Percentiles rank a stretch among this genome's conserved stretches.
These are phyloP conservation scores for Neodon shergylaensis DNA, from an alignment of 2,113 vertebrate genomes.

Conservation along the genomic window DNA sequence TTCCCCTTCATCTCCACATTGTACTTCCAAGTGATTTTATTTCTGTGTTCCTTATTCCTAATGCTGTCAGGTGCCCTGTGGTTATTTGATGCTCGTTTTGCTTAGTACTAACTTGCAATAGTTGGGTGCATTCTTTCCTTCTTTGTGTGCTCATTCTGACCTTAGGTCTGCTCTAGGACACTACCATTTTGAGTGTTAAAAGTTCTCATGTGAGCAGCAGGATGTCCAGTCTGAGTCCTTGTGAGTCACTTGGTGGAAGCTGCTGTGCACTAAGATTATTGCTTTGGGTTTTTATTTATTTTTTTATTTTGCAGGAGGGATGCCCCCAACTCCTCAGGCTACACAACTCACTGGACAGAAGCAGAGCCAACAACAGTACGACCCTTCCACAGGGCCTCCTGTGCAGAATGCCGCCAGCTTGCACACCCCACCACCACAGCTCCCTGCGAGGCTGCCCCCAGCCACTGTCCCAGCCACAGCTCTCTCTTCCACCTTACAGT, in stretches of 20 bases:
- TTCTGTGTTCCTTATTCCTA: slow-evolving; percentile 59
- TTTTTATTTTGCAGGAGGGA: slow-evolving; percentile 87
- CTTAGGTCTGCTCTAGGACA: background rate
- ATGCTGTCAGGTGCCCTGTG: slow-evolving; percentile 34
- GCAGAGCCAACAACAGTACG: slow-evolving; percentile 91
- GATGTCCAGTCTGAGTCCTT: background rate
- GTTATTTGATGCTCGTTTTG: slow-evolving; percentile 39
- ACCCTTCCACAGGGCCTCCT: slow-evolving; percentile 92
- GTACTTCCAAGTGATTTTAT: background rate
- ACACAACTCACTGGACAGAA: slow-evolving; percentile 90
- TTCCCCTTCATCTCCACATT: background rate
- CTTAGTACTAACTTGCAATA: slow-evolving; percentile 6
- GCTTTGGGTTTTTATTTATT: slow-evolving; percentile 64
- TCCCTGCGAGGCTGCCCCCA: slow-evolving; percentile 87
- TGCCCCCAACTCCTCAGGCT: slow-evolving; percentile 88
- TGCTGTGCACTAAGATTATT: background rate
- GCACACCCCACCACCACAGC: slow-evolving; percentile 89
- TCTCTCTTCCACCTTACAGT: slow-evolving; percentile 85
- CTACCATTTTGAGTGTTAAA: background rate
- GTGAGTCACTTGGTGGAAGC: background rate
- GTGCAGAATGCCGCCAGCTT: slow-evolving; percentile 92
- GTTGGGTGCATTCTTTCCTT: background rate
- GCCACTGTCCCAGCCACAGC: slow-evolving; percentile 76
- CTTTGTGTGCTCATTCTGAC: background rate
- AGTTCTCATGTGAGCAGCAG: background rate